phyloP scores from a whole-genome alignment of 23 tunicate species.

The Ascidia mentula region DNA sequence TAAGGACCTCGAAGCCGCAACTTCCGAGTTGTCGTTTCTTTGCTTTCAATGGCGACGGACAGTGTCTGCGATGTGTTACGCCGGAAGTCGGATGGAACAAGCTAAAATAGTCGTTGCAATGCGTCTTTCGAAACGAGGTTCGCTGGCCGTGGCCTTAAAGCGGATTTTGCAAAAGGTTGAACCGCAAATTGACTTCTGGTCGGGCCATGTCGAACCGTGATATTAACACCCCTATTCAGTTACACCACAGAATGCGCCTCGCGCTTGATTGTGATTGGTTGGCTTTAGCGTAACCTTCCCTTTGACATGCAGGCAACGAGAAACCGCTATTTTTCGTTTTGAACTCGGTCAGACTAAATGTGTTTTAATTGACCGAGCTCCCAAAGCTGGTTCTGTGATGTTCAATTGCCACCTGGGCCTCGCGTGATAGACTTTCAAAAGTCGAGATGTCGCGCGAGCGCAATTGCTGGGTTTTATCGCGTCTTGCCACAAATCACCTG shows the following conservation, averaged over 20 bases:
- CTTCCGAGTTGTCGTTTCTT: background rate
- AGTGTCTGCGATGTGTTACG: background rate
- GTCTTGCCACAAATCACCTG: background rate
- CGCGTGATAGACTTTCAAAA: background rate
- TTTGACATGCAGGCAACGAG: background rate
- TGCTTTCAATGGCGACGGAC: background rate
- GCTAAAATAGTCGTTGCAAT: background rate
- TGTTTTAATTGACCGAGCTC: no score
- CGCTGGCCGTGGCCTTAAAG: no score
- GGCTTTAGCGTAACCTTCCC: background rate
- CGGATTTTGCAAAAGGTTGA: no score
- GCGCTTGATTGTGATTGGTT: background rate
- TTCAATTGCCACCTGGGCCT: background rate
- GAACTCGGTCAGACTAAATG: no score
- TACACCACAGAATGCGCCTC: background rate
- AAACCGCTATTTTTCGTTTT: no score
- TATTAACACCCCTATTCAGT: background rate
- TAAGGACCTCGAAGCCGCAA: background rate
- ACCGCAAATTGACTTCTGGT: background rate
- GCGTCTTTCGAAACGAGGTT: no score
- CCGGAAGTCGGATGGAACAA: background rate
- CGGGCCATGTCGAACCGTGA: slow-evolving; percentile 4
- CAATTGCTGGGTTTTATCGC: slow-evolving; percentile 1
- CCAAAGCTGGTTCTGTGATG: background rate
- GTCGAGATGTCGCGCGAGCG: background rate